Base-by-base conservation (phyloP, 2,888 invertebrate species). In the Ischnus inquisitorius region DNA sequence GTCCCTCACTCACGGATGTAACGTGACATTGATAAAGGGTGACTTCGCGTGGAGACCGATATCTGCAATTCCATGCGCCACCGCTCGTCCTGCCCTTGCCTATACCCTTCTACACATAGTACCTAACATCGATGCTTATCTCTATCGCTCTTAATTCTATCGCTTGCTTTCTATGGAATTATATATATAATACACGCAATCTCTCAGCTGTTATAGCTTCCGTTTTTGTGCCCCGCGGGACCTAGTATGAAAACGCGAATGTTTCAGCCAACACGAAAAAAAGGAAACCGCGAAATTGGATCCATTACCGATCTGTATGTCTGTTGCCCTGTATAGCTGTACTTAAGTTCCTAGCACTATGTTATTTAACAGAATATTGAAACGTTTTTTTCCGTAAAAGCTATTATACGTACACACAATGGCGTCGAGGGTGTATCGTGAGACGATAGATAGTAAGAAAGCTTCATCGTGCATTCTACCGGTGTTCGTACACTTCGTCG, bases 1-100 rank as follows among this genome's bases (percentile, higher is more conserved):
- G 8, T 12, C 57, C 25, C 25, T 12, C 22, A 12, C 25, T 57
- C 60, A 25, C 43, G 54, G 43, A 69, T 64, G 57, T 28, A 83
- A 57, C 75, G 43, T 71, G 79, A 79, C 79, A 60, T 79, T 83
- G 83, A 83, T 71, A 83, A 79, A 83, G 75, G 75, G 75, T 25
- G 62, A 64, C 41, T 74, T 51, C 28, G 75, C 57, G 69, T 54
- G 65, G 12, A 34, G 28, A 69, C 25, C 69, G 83, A 79, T 79
- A 83, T 83, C 75, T 76, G 79, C 67, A 76, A 83, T 83, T 79
- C 71, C 67, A 76, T 71, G 76, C 67, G 65, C 60, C 75, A 72
- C 65, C 76, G 65, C 76, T 79, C 60, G 19, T 68, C 43, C 10
- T 39, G 12, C 54, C 51, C 60, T 60, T 12, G 5, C 25, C 5